Conservation (phyloP, 92 coral and sea anemone genomes). For the Paramuricea clavata region DNA sequence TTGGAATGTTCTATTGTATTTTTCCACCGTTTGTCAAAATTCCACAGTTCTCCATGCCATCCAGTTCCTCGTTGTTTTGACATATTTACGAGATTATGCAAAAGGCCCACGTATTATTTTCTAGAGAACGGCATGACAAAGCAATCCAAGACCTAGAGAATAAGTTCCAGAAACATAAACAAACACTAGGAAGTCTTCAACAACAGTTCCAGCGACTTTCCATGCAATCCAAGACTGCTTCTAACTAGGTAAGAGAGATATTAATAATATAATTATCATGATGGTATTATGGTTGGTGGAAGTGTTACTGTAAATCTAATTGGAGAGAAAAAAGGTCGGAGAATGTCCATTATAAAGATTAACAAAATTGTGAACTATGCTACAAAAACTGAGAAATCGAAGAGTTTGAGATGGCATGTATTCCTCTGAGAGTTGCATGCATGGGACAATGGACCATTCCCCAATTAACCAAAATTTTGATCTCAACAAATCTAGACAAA, state of each 20-base stretch:
- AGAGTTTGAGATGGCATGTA: too few species aligned
- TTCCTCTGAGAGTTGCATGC: not conserved
- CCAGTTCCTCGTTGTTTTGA: not conserved
- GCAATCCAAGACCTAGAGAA: constrained; percentile 87
- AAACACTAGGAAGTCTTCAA: constrained; percentile 83
- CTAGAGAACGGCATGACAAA: constrained; percentile 89
- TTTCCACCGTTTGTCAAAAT: too few species aligned
- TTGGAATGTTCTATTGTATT: too few species aligned
- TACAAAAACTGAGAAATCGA: too few species aligned
- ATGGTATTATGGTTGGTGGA: not conserved
- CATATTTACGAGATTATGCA: not conserved
- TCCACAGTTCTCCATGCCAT: not conserved
- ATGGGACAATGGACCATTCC: too few species aligned
- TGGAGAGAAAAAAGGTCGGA: not conserved
- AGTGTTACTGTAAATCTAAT: not conserved
- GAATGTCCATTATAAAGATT: not conserved
- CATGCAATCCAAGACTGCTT: constrained; percentile 68
- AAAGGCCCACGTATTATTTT: constrained; percentile 32
- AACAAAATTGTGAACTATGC: not conserved
- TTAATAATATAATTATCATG: not conserved
- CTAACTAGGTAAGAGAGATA: constrained; percentile 9
- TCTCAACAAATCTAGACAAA: too few species aligned
- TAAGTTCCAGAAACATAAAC: constrained; percentile 79
- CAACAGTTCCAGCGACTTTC: constrained; percentile 93
- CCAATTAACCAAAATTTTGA: too few species aligned